Percentiles rank a stretch among this genome's conserved stretches.
Evolutionary conservation across 1,140 invertebrate species (phyloP).

Genomic region (Phthorimaea operculella): DNA sequence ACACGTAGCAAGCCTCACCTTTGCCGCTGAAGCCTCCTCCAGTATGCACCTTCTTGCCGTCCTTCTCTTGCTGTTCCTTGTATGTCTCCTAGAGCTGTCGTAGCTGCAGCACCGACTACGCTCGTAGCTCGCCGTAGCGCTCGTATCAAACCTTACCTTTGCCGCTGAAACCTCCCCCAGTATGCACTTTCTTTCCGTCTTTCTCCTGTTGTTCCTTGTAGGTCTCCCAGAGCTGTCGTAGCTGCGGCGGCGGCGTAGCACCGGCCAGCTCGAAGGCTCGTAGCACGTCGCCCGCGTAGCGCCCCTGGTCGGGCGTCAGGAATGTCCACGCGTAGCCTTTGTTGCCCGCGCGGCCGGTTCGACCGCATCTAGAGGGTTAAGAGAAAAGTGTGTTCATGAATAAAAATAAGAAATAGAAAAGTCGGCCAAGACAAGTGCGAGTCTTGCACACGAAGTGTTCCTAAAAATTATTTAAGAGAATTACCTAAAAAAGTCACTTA

Average conservation of each 20-base stretch:
- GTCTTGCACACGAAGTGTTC: too few species aligned
- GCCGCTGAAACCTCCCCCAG: constrained; percentile 89
- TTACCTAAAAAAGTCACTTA: too few species aligned
- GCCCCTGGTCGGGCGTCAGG: constrained; percentile 93
- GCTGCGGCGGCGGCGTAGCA: constrained; percentile 72
- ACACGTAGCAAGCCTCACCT: constrained; percentile 65
- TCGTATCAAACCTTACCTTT: constrained; percentile 73
- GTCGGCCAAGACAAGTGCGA: too few species aligned
- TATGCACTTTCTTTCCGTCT: constrained; percentile 93
- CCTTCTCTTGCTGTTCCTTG: constrained; percentile 86
- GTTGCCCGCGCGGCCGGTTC: constrained; percentile 94
- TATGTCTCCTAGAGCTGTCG: constrained; percentile 89
- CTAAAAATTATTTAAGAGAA: too few species aligned
- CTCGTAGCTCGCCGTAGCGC: not conserved
- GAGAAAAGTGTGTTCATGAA: too few species aligned
- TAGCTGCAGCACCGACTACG: constrained; percentile 43
- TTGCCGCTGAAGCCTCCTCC: constrained; percentile 97
- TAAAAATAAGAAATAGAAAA: too few species aligned
- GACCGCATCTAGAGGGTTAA: constrained; percentile 78
- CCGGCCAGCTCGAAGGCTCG: constrained; percentile 72
- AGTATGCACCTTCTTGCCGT: constrained; percentile 93
- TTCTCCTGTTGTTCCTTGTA: constrained; percentile 91
- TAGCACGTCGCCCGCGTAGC: constrained; percentile 90
- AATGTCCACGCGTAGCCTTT: constrained; percentile 98
- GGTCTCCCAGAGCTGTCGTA: too few species aligned